A percentile compares a stretch with the other conserved stretches of the same genome.
These are phyloP conservation scores for Pomphorhynchus laevis DNA, from an alignment of 1,140 invertebrate species.

Conservation along the genomic window DNA sequence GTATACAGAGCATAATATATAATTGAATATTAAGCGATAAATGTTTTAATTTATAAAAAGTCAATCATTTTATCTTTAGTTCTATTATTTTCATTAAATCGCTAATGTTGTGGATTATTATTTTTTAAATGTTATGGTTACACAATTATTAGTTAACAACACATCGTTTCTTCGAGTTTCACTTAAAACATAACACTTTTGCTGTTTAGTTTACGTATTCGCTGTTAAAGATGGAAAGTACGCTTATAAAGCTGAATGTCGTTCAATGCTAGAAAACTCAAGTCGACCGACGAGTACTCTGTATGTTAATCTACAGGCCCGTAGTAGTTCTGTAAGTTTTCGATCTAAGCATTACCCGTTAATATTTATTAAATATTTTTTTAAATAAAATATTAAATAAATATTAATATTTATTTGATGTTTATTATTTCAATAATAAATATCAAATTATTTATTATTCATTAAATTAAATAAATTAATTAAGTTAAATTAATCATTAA, in stretches of 20 bases:
- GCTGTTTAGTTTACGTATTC: conserved; percentile 59
- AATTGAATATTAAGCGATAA: no score
- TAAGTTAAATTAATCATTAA: no score
- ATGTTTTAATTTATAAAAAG: no score
- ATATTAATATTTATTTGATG: neutral
- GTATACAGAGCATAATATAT: no score
- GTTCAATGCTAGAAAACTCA: conserved; percentile 68
- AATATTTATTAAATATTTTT: neutral
- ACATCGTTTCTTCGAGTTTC: neutral
- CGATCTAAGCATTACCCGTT: neutral
- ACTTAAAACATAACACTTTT: conserved; percentile 3
- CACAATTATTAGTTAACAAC: conserved; percentile 8
- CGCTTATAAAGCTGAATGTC: conserved; percentile 75
- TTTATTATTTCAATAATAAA: neutral
- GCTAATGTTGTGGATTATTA: neutral
- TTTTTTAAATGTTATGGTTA: neutral
- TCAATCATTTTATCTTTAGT: no score
- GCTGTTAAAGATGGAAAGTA: conserved; percentile 75
- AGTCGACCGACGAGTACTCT: conserved; percentile 65
- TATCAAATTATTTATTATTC: no score
- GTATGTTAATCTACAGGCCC: conserved; percentile 96
- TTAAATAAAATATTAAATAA: no score
- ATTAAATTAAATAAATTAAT: no score
- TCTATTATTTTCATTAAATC: no score
- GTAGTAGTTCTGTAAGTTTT: conserved; percentile 33